A percentile compares a stretch with the other conserved stretches of the same genome.
phyloP scores from a whole-genome alignment of 2,113 vertebrate genomes.

The Oxyura jamaicensis region DNA sequence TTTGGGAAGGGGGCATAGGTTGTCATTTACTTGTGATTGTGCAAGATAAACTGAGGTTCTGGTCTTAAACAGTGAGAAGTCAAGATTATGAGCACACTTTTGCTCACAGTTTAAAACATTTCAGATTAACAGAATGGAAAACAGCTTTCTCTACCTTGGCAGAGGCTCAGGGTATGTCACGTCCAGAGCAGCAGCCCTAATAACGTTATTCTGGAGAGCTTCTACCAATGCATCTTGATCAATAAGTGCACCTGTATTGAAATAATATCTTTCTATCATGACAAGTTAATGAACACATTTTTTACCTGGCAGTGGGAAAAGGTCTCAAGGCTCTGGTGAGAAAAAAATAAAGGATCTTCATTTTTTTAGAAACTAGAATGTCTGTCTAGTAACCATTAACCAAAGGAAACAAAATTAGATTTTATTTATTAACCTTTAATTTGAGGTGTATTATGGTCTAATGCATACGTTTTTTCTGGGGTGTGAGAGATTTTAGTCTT shows the following conservation, averaged over 20 bases:
- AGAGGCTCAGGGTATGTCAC: conserved; percentile 85
- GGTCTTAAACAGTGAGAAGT: neutral
- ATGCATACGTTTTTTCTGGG: neutral
- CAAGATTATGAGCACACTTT: neutral
- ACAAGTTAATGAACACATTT: fast-evolving
- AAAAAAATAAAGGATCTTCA: neutral
- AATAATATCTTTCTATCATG: neutral
- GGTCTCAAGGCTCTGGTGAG: neutral
- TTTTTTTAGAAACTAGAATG: neutral
- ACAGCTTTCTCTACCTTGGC: conserved; percentile 75
- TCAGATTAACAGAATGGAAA: neutral
- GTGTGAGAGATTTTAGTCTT: neutral
- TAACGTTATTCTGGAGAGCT: conserved; percentile 77
- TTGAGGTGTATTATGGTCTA: neutral
- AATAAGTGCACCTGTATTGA: conserved; percentile 78
- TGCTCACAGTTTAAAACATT: neutral
- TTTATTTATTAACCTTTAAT: neutral
- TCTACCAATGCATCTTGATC: conserved; percentile 84
- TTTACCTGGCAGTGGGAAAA: neutral
- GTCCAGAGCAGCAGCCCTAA: conserved; percentile 80
- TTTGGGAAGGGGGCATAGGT: neutral
- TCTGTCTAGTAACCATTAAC: neutral
- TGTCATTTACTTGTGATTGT: neutral
- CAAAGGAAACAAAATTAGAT: neutral
- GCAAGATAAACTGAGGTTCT: neutral